Base-by-base conservation (phyloP, 92 coral and sea anemone species). In the Umimayanthus kanabou region DNA sequence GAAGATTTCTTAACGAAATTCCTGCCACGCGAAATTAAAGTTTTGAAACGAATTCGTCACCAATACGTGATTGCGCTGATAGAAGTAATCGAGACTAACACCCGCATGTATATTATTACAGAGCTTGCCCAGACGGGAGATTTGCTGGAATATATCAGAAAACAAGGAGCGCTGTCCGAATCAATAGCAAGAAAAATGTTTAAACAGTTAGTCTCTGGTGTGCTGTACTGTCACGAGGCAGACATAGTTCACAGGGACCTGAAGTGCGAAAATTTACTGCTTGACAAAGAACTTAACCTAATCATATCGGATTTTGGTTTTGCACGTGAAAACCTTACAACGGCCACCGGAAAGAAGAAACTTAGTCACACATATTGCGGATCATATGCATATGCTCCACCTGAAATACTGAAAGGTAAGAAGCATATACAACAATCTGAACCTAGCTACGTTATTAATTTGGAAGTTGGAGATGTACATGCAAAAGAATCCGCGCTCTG, bases 261-360 rank as follows among this genome's bases (percentile, higher is more conserved):
- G 78, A 97, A 97, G 78, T 97, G 99, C 85, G 99, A 97, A 82
- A 97, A 97, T 75, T 88, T 97, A 43, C 73, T 97, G 45, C 93
- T 97, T 75, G 99, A 97, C 77, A 96, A 92, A 61, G 95, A 96
- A 22, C 84, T 84, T 50, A 95, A 96, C 45, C 84, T 97, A 9
- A 88, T 97, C 49, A 95, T 97, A 85, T 97, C 99, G 7, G 99
- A 97, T 84, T 97, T 97, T 94, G 99, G 99, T 25, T 97, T 97
- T 92, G 99, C 99, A 58, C 95, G 95, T 25, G 98, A 95, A 71
- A 92, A 93, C 55, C 85, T 92, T 69, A 92, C 93, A 2, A 93
- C 99, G 73, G 96, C 98, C 16, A 92, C 98, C 11, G 99, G 99
- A 3, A 95, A 95, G 72, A 92, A 91, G 92, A 97, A 97, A 67